Evolutionary conservation across 2,113 vertebrate species (phyloP).

Genomic region (Athene noctua): DNA sequence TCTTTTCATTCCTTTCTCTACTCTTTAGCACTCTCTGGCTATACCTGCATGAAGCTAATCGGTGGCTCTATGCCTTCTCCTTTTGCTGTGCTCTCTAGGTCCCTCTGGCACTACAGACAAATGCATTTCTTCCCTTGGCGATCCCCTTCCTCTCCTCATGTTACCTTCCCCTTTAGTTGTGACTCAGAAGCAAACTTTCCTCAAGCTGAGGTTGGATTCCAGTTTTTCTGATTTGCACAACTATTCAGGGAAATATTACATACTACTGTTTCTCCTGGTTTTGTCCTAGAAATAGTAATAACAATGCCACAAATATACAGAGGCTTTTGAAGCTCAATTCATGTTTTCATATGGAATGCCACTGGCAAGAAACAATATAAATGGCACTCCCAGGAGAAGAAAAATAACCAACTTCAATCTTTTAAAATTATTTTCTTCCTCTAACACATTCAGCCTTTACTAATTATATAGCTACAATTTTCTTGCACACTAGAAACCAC

Average conservation of each 20-base stretch:
- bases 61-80: not conserved
- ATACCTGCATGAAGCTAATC: not conserved
- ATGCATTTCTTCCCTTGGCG: not conserved
- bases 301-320: not conserved
- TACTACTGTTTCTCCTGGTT: not conserved
- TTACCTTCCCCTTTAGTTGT: not conserved
- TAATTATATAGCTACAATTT: not conserved
- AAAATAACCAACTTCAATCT: not conserved
- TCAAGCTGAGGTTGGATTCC: not conserved
- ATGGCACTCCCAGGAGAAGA: not conserved
- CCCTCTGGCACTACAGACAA: not conserved
- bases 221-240: not conserved
- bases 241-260: not conserved
- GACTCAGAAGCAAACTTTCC: not conserved
- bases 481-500: not conserved
- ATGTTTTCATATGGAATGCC: not conserved
- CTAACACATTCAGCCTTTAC: not conserved
- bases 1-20: not conserved
- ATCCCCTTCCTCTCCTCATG: rapidly evolving
- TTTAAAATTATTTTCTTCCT: not conserved
- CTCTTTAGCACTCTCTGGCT: not conserved
- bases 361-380: not conserved
- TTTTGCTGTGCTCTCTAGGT: not conserved
- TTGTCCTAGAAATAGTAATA: not conserved
- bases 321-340: not conserved